These are phyloP conservation scores for Amiota mariae DNA, from an alignment of 2,888 invertebrate species.

Conservation along the genomic window DNA sequence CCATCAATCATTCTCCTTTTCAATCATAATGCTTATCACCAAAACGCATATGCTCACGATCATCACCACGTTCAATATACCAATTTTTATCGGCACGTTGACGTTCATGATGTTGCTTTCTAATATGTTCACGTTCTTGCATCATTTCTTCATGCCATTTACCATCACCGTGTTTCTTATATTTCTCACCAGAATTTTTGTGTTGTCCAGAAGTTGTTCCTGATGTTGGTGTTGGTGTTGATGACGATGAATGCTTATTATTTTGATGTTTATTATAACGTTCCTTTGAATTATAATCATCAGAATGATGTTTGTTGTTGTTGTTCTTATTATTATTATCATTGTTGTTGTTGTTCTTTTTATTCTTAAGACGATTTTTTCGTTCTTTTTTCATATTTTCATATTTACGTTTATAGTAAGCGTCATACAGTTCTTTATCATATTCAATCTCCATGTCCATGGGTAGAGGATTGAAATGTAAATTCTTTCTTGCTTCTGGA, in stretches of 20 bases:
- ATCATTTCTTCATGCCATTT: constrained; percentile 69
- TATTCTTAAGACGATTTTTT: constrained; percentile 7
- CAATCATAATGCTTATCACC: not conserved
- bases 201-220: constrained; percentile 23
- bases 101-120: constrained; percentile 56
- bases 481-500: too few species aligned
- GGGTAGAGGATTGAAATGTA: too few species aligned
- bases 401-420: not conserved
- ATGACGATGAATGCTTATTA: constrained; percentile 25
- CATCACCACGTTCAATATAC: constrained; percentile 68
- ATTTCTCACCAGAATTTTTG: constrained; percentile 6
- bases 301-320: constrained; percentile 38
- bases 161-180: constrained; percentile 44
- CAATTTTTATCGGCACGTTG: constrained; percentile 64
- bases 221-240: too few species aligned
- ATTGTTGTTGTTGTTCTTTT: constrained; percentile 24
- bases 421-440: too few species aligned
- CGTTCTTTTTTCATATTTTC: constrained; percentile 29
- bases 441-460: too few species aligned
- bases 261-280: constrained; percentile 40
- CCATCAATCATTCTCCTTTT: too few species aligned
- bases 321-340: constrained; percentile 16
- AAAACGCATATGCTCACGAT: constrained; percentile 65
- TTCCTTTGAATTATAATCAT: constrained; percentile 47
- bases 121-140: constrained; percentile 65